Evolutionary conservation across 2,797 vertebrate species (phyloP), one percentile per base, ranked within the genome.

Genomic region (Ispidina lecontei): DNA sequence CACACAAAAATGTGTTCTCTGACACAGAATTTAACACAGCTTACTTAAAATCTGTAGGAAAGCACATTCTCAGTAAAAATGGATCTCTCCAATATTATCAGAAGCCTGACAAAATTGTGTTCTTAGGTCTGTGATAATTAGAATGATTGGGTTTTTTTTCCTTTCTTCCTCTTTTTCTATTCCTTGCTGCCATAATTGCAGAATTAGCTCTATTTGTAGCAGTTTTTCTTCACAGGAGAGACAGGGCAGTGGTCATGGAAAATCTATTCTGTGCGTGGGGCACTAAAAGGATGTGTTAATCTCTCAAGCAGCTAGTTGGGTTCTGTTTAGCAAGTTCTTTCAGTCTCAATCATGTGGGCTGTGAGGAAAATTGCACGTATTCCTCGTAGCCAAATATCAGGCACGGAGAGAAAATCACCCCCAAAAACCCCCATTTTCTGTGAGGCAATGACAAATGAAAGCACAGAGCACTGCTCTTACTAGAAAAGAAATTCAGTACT

Each of bases 401-500:
- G 60, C 14, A 31, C 3, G 9, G 60, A 58, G 77, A 56, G 62
- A 76, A 70, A 65, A 39, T 62, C 62, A 54, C 14, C 37, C 37
- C 56, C 68, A 86, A 54, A 71, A 68, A n/a, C 20, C 23, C n/a
- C 86, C 83, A 52, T 89, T 86, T 86, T 81, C 28, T 76, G 29
- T 39, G 74, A 89, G 51, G 37, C 64, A 79, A 26, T 69, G 83
- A 76, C 22, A 87, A 81, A 86, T 82, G 59, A 84, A 83, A 82
- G 47, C 68, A 58, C 47, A 63, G 58, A 89, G 14, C 21, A 16
- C 37, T 64, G 54, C 49, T 91, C 54, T 79, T 90, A 72, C 84
- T 84, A 84, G 59, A 80, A 83, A 89, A 78, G 58, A 87, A 77
- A 43, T 92, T 87, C 44, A 59, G 33, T 59, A 43, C 55, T 84